A percentile compares a stretch with the other conserved stretches of the same genome.
Evolutionary conservation across 2,797 vertebrate species (phyloP).

Genomic region (Eulemur coronatus): DNA sequence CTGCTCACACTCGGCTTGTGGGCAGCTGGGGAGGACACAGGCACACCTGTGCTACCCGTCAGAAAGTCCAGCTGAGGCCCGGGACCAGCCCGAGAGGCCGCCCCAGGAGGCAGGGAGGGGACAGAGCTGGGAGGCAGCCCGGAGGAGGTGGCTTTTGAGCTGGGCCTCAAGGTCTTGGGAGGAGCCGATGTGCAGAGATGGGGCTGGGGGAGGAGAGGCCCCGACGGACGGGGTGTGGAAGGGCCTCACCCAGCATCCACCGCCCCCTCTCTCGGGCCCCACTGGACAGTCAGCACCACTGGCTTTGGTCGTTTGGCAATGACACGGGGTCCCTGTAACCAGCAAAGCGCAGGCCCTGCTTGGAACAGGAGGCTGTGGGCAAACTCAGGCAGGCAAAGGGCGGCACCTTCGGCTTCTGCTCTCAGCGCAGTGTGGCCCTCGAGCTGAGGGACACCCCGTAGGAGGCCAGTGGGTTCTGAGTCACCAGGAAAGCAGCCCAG

Average conservation of each 20-base stretch:
- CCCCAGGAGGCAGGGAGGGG: not conserved
- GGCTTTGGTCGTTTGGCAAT: not conserved
- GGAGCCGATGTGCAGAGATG: not conserved
- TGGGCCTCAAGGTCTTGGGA: not conserved
- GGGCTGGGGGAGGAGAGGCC: not conserved
- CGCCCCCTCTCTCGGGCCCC: not conserved
- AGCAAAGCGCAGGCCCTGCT: rapidly evolving
- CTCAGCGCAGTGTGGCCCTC: rapidly evolving
- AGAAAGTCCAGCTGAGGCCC: not conserved
- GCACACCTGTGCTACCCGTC: rapidly evolving
- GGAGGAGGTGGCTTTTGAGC: not conserved
- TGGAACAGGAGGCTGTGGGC: too few species aligned
- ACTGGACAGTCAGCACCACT: not conserved
- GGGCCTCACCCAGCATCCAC: not conserved
- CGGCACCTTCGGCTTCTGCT: rapidly evolving
- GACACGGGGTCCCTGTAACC: not conserved
- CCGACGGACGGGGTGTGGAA: too few species aligned
- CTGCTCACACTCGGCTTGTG: rapidly evolving
- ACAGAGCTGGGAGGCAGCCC: rapidly evolving
- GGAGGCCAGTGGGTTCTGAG: not conserved
- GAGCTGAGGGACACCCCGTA: not conserved
- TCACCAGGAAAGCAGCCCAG: not conserved
- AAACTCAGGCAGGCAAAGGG: too few species aligned
- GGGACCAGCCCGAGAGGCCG: too few species aligned
- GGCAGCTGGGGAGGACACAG: not conserved